Conservation (phyloP, 2,113 vertebrate genomes). For the Anthoscopus minutus region DNA sequence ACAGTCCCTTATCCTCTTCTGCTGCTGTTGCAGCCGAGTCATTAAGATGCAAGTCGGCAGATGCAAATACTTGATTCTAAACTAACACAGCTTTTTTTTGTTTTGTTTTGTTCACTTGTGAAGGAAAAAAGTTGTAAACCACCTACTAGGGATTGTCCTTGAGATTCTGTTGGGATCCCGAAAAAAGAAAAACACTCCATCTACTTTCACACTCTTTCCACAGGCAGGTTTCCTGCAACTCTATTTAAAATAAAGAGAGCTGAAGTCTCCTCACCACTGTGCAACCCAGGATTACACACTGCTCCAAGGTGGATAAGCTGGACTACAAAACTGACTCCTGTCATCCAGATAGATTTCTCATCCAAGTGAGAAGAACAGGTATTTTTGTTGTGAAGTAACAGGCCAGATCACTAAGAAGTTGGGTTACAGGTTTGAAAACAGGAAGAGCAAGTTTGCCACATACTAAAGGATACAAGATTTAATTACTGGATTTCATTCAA, state of each 20-base stretch:
- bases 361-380: neutral
- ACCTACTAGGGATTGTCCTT: neutral
- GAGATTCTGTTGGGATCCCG: neutral
- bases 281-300: neutral
- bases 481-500: neutral
- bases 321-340: neutral
- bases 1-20: neutral
- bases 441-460: neutral
- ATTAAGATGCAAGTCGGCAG: neutral
- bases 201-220: neutral
- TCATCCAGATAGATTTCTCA: neutral
- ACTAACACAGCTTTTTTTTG: neutral
- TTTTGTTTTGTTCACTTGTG: neutral
- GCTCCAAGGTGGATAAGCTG: neutral
- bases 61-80: neutral
- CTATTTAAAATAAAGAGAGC: neutral
- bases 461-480: neutral
- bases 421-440: neutral
- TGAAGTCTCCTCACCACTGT: neutral
- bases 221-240: neutral
- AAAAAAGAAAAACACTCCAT: neutral
- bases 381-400: neutral
- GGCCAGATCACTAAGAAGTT: neutral
- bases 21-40: neutral
- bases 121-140: neutral